Percentiles rank a stretch among this genome's conserved stretches.
These are phyloP conservation scores for Linurgus olivaceus DNA, from an alignment of 2,797 vertebrate genomes.

Conservation along the genomic window DNA sequence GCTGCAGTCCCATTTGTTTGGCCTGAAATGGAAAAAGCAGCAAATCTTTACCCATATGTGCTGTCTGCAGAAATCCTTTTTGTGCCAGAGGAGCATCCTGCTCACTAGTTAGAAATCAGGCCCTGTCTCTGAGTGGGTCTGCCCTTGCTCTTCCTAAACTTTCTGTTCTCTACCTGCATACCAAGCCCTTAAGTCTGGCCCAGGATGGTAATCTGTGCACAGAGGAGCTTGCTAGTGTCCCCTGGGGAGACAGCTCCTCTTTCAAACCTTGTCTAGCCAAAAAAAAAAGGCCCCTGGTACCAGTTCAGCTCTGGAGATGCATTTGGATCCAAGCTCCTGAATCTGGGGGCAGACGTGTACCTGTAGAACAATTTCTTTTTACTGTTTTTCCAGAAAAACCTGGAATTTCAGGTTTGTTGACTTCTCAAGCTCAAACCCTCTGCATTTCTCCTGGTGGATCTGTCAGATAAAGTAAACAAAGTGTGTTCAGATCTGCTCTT, in stretches of 20 bases:
- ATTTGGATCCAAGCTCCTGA: background rate
- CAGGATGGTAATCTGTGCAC: background rate
- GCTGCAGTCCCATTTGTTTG: slow-evolving; percentile 1
- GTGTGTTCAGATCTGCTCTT: background rate
- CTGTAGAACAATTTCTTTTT: background rate
- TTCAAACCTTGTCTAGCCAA: background rate
- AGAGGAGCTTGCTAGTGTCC: background rate
- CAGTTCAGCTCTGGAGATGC: background rate
- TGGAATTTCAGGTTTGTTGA: background rate
- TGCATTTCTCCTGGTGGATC: background rate
- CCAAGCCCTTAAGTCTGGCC: background rate
- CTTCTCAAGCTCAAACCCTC: background rate
- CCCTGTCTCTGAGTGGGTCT: background rate
- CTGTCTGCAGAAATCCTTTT: background rate
- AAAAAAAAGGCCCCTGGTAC: background rate
- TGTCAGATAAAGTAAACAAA: background rate
- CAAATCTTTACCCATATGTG: background rate
- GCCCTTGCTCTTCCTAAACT: background rate
- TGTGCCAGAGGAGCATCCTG: background rate
- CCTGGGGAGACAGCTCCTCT: background rate
- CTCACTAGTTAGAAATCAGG: background rate
- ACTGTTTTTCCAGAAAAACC: background rate
- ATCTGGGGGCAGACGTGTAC: background rate
- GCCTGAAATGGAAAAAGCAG: background rate
- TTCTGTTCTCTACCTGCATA: background rate